These are phyloP conservation scores for Conchocele bisecta DNA, from an alignment of 2,888 invertebrate species.

Conservation along the genomic window DNA sequence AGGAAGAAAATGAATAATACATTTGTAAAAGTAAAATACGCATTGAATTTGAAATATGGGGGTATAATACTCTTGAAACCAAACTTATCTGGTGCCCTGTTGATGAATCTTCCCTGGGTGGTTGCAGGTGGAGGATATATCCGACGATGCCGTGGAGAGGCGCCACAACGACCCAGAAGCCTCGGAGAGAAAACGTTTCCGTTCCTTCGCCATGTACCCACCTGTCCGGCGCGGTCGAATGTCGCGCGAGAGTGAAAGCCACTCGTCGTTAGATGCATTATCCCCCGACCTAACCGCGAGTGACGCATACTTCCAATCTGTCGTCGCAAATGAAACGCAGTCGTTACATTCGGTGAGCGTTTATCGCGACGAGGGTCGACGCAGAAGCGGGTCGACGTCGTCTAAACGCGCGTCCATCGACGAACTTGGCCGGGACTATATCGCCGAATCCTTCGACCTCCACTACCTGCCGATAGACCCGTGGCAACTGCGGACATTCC, in stretches of 20 bases:
- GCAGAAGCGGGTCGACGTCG: conserved; percentile 67
- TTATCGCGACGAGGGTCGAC: conserved; percentile 43
- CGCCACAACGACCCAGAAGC: conserved; percentile 91
- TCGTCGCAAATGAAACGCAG: conserved; percentile 11
- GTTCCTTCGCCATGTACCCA: conserved; percentile 72
- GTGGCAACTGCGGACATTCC: conserved; percentile 75
- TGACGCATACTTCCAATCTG: conserved; percentile 10
- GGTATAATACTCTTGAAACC: too few relatives aligned
- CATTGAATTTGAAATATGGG: too few relatives aligned
- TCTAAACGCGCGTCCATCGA: conserved; percentile 48
- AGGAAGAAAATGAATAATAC: too few relatives aligned
- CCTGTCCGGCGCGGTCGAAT: conserved; percentile 70
- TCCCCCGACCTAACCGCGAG: conserved; percentile 37
- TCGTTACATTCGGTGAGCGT: conserved; percentile 9
- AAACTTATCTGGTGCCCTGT: too few relatives aligned
- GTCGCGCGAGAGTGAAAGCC: conserved; percentile 67
- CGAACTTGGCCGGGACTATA: conserved; percentile 45
- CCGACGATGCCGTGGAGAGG: conserved; percentile 88
- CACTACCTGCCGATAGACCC: conserved; percentile 57
- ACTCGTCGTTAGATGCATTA: conserved; percentile 40
- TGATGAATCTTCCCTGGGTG: background rate
- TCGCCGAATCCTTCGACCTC: conserved; percentile 34
- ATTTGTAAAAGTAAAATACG: too few relatives aligned
- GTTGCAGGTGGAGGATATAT: conserved; percentile 88
- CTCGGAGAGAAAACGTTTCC: conserved; percentile 88